A percentile compares a stretch with the other conserved stretches of the same genome.
These are phyloP conservation scores for Brevipalpus yothersi DNA, from an alignment of 1,140 invertebrate species.

Conservation along the genomic window DNA sequence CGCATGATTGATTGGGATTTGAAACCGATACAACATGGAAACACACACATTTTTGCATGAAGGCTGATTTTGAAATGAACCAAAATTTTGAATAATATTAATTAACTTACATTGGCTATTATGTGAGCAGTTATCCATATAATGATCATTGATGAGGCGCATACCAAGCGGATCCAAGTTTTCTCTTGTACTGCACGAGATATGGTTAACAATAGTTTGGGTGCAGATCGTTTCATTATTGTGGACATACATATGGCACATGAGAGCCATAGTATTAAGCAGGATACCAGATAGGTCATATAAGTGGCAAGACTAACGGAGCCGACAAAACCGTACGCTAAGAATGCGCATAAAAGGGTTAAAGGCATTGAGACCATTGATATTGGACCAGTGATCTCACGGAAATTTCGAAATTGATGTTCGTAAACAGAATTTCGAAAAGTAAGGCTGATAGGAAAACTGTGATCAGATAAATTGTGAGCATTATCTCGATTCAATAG, in stretches of 20 bases:
- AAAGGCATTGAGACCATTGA: conserved; percentile 14
- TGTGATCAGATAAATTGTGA: conserved; percentile 9
- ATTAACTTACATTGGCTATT: conserved; percentile 27
- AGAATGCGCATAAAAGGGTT: conserved; percentile 11
- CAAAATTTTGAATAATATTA: neutral
- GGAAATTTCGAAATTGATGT: conserved; percentile 12
- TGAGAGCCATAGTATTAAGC: neutral
- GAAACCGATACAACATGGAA: neutral
- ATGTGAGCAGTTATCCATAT: conserved; percentile 19
- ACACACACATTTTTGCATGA: neutral
- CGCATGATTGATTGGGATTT: too few relatives aligned
- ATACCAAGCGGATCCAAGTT: conserved; percentile 10
- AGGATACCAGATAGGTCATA: neutral
- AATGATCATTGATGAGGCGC: neutral
- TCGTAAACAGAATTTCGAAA: conserved; percentile 15
- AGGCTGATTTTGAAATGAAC: neutral
- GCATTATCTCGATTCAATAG: conserved; percentile 46
- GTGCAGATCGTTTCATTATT: conserved; percentile 1
- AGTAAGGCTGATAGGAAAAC: conserved; percentile 14
- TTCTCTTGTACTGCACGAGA: conserved; percentile 8
- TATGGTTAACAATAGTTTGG: conserved; percentile 6
- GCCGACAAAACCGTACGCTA: conserved; percentile 3
- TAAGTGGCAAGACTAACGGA: neutral
- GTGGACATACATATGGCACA: neutral
- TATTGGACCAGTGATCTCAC: conserved; percentile 14